These are phyloP conservation scores for Craseonycteris thonglongyai DNA, from an alignment of 2,113 vertebrate species.

Conservation along the genomic window DNA sequence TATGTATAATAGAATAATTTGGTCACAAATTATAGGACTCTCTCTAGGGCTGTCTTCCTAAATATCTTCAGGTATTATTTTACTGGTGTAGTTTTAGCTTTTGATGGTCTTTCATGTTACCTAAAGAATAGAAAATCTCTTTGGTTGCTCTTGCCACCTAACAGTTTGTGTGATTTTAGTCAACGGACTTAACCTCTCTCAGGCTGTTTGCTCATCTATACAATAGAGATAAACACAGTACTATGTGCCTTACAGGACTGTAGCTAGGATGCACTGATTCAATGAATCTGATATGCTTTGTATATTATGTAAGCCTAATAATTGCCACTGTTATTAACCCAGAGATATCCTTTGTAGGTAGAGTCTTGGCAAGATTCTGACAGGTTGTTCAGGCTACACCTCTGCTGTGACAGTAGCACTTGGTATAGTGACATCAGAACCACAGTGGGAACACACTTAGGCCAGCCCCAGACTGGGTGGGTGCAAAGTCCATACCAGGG, in stretches of 20 bases:
- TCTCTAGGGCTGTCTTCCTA: background rate
- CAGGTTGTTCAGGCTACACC: background rate
- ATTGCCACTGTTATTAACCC: background rate
- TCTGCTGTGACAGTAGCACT: background rate
- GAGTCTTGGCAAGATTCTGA: background rate
- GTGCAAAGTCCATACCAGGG: background rate
- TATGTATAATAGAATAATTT: background rate
- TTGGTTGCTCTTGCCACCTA: background rate
- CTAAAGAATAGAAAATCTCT: background rate
- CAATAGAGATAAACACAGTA: background rate
- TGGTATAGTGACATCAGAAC: background rate
- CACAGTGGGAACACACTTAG: background rate
- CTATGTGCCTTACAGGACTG: background rate
- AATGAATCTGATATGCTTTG: background rate
- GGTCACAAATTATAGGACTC: background rate
- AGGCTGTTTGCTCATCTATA: background rate
- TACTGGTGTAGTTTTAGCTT: background rate
- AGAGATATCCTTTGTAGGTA: background rate
- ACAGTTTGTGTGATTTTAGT: background rate
- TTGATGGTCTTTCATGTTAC: background rate
- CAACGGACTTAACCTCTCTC: background rate
- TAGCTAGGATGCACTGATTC: background rate
- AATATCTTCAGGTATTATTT: background rate
- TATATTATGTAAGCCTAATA: background rate
- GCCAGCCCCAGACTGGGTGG: background rate